Conservation (phyloP, 2,113 vertebrate genomes). For the Pachyramphus minor region DNA sequence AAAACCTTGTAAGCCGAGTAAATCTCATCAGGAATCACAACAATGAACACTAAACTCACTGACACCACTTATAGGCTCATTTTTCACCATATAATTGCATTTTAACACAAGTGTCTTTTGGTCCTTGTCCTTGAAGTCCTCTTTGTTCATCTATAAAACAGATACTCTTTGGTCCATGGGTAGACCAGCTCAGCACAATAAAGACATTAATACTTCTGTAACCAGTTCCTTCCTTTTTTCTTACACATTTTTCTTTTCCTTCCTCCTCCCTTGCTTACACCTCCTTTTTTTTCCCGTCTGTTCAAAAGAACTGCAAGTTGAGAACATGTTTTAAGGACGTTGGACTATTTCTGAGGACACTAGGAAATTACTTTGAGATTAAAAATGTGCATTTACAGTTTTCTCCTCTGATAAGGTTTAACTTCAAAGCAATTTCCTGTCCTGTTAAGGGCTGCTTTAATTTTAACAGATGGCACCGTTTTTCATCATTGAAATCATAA, state of each 20-base stretch:
- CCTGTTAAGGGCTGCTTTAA: constrained; percentile 4
- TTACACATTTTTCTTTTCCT: neutral
- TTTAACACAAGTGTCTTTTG: neutral
- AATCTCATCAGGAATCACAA: constrained; percentile 1
- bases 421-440: constrained; percentile 37
- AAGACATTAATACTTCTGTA: neutral
- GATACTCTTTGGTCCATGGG: neutral
- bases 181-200: neutral
- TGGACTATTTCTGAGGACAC: neutral
- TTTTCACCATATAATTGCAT: constrained; percentile 27
- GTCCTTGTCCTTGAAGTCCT: constrained; percentile 23
- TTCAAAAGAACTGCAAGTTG: neutral
- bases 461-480: constrained; percentile 36
- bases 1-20: constrained; percentile 1
- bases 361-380: neutral
- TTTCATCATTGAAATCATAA: constrained; percentile 33
- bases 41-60: neutral
- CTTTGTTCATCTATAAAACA: neutral
- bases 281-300: neutral
- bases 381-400: constrained; percentile 18
- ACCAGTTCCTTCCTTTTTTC: neutral
- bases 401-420: neutral
- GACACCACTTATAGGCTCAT: constrained; percentile 2
- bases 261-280: neutral
- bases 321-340: neutral